These are phyloP conservation scores for Diplodus puntazzo DNA, from an alignment of 2,797 vertebrate species.

Conservation along the genomic window DNA sequence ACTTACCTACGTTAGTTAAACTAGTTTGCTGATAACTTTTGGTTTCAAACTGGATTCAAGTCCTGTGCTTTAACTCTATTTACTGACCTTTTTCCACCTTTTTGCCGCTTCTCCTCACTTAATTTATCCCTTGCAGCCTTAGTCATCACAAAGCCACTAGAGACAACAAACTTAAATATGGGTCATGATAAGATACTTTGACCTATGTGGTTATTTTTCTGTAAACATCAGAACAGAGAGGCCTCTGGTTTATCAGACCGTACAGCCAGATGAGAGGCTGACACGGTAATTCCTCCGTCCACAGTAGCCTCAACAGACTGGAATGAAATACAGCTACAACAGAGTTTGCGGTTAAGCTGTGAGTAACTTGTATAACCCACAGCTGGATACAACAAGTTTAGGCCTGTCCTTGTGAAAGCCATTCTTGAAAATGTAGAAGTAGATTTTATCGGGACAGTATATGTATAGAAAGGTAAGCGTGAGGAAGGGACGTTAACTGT, in stretches of 20 bases:
- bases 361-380: slow-evolving; percentile 55
- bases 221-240: neutral
- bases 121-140: too few species aligned
- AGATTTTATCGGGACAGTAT: slow-evolving; percentile 48
- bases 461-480: slow-evolving; percentile 40
- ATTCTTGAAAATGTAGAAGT: slow-evolving; percentile 35
- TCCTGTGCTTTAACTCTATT: too few species aligned
- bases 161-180: too few species aligned
- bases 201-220: too few species aligned
- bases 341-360: slow-evolving; percentile 52
- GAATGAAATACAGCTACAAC: slow-evolving; percentile 35
- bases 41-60: too few species aligned
- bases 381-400: slow-evolving; percentile 62
- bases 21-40: too few species aligned
- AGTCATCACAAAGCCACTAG: too few species aligned
- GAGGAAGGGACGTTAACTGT: neutral
- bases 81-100: too few species aligned
- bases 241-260: neutral
- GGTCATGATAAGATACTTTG: too few species aligned
- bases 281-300: slow-evolving; percentile 12
- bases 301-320: slow-evolving; percentile 33
- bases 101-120: too few species aligned
- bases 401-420: slow-evolving; percentile 50
- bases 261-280: neutral
- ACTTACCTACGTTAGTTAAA: too few species aligned